Evolutionary conservation across 2,797 vertebrate species (phyloP).

Genomic region (Botia kubotai): DNA sequence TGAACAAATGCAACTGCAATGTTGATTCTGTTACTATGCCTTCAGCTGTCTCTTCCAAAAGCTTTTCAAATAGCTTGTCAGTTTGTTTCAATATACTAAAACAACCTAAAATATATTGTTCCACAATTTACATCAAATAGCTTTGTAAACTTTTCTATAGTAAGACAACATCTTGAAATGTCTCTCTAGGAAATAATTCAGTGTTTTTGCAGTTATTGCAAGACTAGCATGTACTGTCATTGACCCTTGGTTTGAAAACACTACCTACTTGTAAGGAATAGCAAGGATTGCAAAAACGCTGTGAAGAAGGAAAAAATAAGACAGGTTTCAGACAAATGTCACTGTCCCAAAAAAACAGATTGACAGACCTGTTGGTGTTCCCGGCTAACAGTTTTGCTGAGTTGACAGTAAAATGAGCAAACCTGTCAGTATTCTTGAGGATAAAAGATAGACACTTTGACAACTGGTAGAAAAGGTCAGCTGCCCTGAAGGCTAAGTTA

Average conservation of each 20-base stretch:
- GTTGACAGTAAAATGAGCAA: conserved; percentile 30
- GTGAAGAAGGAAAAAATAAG: conserved; percentile 1
- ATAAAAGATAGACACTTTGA: conserved; percentile 18
- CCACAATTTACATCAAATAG: conserved; percentile 17
- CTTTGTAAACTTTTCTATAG: not conserved
- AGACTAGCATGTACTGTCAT: not conserved
- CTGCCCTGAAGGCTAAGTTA: conserved; percentile 14
- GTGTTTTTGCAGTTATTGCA: conserved; percentile 24
- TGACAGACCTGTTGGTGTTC: conserved; percentile 30
- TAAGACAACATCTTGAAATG: conserved; percentile 9
- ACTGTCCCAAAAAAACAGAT: conserved; percentile 17
- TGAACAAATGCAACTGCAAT: conserved; percentile 32
- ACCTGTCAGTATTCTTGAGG: conserved; percentile 5
- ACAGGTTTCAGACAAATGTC: conserved; percentile 33
- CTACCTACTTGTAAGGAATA: conserved; percentile 8
- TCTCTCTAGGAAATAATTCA: conserved; percentile 4
- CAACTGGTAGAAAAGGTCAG: conserved; percentile 30
- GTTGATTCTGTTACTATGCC: conserved; percentile 21
- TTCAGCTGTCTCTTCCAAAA: conserved; percentile 14
- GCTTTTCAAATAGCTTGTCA: conserved; percentile 27
- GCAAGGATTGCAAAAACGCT: conserved; percentile 3
- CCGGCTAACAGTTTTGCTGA: conserved; percentile 32
- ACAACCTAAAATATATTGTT: not conserved
- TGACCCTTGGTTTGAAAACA: conserved; percentile 17
- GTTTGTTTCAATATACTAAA: conserved; percentile 15